Percentiles rank a stretch among this genome's conserved stretches.
Evolutionary conservation across 2,888 invertebrate genomes (phyloP).

Genomic region (Euproctis similis): DNA sequence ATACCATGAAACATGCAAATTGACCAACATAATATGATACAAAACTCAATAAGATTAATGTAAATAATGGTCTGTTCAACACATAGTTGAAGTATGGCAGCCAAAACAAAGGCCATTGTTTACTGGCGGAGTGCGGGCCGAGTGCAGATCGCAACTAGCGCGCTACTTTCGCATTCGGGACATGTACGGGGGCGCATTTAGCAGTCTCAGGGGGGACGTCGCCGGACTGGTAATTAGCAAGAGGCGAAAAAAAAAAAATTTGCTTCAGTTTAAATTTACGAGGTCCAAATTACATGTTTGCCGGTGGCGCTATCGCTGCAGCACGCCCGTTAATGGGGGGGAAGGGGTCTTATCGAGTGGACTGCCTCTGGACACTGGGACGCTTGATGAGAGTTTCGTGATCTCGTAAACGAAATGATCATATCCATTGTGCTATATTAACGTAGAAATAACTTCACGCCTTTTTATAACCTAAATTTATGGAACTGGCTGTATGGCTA

Average conservation of each 20-base stretch:
- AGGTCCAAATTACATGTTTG: constrained; percentile 74
- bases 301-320: constrained; percentile 69
- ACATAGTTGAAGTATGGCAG: constrained; percentile 52
- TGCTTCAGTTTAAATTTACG: constrained; percentile 74
- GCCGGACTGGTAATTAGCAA: constrained; percentile 71
- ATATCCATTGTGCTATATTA: no score
- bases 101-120: constrained; percentile 70
- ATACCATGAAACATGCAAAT: no score
- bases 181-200: constrained; percentile 68
- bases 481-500: no score
- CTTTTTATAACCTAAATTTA: no score
- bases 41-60: constrained; percentile 28
- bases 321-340: constrained; percentile 63
- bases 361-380: no score
- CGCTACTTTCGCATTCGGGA: constrained; percentile 65
- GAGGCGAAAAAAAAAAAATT: constrained; percentile 74
- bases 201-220: constrained; percentile 68
- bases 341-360: no score
- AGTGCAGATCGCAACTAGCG: constrained; percentile 52
- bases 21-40: constrained; percentile 13
- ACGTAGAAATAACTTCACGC: no score
- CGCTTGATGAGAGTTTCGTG: no score
- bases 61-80: constrained; percentile 43
- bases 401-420: no score
- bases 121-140: constrained; percentile 48